Percentiles rank a stretch among this genome's conserved stretches.
Conservation (phyloP, 2,113 vertebrate genomes). For the Neodontobutis hainanensis region DNA sequence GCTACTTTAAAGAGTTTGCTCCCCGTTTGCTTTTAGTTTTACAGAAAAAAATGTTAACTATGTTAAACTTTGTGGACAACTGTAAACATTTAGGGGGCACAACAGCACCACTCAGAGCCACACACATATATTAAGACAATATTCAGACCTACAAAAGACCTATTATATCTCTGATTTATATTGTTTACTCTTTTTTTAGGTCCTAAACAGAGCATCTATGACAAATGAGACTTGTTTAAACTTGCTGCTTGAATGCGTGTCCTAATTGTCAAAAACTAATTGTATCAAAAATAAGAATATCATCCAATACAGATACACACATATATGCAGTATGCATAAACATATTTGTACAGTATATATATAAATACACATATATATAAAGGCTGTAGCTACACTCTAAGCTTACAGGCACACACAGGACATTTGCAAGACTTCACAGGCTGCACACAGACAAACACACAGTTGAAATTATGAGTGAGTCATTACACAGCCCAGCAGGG, state of each 20-base stretch:
- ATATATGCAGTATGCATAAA: too few relatives aligned
- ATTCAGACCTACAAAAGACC: slow-evolving; percentile 1
- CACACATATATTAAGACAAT: background rate
- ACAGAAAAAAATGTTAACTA: slow-evolving; percentile 16
- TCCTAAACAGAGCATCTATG: slow-evolving; percentile 37
- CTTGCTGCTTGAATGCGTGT: slow-evolving; percentile 19
- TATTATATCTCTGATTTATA: slow-evolving; percentile 25
- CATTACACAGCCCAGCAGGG: slow-evolving; percentile 59
- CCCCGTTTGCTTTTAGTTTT: background rate
- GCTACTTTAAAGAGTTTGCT: too few relatives aligned
- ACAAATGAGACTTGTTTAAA: slow-evolving; percentile 51
- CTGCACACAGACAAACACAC: slow-evolving; percentile 47
- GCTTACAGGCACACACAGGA: slow-evolving; percentile 9
- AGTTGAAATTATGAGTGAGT: slow-evolving; percentile 67
- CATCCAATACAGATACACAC: slow-evolving; percentile 14
- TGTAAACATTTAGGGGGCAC: slow-evolving; percentile 37
- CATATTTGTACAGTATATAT: too few relatives aligned
- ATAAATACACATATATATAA: slow-evolving; percentile 7
- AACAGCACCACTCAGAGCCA: background rate
- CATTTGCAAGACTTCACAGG: slow-evolving; percentile 20
- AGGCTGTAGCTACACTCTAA: slow-evolving; percentile 7
- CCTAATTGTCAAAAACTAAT: slow-evolving; percentile 53
- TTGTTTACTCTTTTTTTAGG: slow-evolving; percentile 13
- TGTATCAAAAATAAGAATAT: slow-evolving; percentile 16
- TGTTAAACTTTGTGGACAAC: slow-evolving; percentile 38